Conservation (phyloP, 1,140 invertebrate genomes). For the Meloidogyne hapla region DNA sequence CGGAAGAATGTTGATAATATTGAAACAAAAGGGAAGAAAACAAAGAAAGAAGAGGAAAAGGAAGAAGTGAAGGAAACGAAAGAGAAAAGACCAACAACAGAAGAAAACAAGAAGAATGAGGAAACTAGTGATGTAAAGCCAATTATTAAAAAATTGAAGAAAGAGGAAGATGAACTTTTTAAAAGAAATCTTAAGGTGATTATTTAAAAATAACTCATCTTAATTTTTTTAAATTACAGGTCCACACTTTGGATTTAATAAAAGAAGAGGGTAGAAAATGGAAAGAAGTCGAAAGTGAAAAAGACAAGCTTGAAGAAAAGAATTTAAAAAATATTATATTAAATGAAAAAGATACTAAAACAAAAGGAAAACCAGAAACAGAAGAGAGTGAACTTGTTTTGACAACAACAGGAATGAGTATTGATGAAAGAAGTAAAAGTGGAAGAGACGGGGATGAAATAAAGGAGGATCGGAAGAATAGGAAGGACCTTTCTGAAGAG, state of each 20-base stretch:
- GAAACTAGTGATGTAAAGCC: not conserved
- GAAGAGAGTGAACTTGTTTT: not conserved
- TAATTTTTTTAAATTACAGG: too few species aligned
- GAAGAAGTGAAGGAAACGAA: not conserved
- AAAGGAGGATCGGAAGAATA: not conserved
- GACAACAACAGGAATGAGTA: not conserved
- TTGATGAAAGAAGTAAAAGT: not conserved
- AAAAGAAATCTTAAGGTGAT: not conserved
- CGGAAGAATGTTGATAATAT: not conserved
- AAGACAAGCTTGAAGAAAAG: not conserved
- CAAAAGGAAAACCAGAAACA: not conserved
- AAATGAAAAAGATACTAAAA: not conserved
- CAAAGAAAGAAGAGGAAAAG: not conserved
- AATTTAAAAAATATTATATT: not conserved
- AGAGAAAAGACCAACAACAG: not conserved
- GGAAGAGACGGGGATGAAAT: not conserved
- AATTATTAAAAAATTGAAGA: not conserved
- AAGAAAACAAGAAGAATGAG: not conserved
- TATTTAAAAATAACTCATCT: not conserved
- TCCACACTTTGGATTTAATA: not conserved
- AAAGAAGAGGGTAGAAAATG: not conserved
- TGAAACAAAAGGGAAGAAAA: conserved; percentile 1
- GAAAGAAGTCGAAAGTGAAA: not conserved
- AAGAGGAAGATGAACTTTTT: conserved; percentile 6
- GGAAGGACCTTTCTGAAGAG: not conserved